Evolutionary conservation across 2,113 vertebrate species (phyloP).

Genomic region (Nibea albiflora): DNA sequence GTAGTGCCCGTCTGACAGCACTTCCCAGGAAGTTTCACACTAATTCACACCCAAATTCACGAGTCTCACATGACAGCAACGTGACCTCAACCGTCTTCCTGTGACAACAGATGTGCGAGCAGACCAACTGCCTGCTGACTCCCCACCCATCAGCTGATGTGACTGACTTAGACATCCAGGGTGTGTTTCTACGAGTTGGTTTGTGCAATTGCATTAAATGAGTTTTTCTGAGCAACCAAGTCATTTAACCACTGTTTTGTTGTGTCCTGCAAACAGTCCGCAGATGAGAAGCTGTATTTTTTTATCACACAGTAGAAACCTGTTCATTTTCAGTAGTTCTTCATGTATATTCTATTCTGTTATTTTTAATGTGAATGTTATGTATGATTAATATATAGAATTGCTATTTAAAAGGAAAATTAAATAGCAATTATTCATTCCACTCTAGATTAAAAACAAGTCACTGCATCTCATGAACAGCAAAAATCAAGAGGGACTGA

Average conservation of each 20-base stretch:
- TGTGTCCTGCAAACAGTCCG: background rate
- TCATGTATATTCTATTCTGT: background rate
- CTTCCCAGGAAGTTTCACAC: constrained; percentile 3
- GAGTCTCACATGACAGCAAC: background rate
- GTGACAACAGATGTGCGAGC: background rate
- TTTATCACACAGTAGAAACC: background rate
- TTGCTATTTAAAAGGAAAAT: no score
- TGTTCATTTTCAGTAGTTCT: background rate
- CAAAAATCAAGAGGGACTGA: no score
- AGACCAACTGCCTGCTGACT: background rate
- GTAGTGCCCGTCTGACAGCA: background rate
- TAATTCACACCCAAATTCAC: background rate
- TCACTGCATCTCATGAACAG: no score
- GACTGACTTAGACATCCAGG: background rate
- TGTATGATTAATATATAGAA: no score
- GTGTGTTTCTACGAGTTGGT: background rate
- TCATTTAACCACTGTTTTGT: background rate
- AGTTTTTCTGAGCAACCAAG: background rate
- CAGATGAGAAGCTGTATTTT: background rate
- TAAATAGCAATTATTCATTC: no score
- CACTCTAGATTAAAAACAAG: no score
- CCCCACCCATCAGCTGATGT: background rate
- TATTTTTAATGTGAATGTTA: background rate
- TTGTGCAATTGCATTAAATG: background rate
- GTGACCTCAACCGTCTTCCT: background rate